Conservation (phyloP, 2,888 invertebrate genomes). For the Drosophila anomelani region DNA sequence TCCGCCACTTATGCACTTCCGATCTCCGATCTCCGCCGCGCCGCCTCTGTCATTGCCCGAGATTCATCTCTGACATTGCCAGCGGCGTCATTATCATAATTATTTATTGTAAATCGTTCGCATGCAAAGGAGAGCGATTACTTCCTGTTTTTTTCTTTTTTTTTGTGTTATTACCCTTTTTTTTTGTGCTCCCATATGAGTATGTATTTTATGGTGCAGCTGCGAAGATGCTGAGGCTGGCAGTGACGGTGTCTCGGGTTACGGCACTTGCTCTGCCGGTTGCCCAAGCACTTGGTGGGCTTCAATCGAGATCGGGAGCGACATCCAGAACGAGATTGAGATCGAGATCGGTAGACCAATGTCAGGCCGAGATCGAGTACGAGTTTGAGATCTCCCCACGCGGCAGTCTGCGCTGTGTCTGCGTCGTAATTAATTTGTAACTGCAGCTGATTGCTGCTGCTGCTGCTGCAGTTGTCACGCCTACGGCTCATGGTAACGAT, state of each 20-base stretch:
- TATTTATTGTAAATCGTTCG: constrained; percentile 68
- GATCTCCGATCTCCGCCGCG: constrained; percentile 1
- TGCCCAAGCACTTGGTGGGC: constrained; percentile 31
- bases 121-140: constrained; percentile 45
- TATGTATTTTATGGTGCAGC: constrained; percentile 26
- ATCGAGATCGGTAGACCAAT: constrained; percentile 24
- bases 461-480: constrained; percentile 51
- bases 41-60: constrained; percentile 49
- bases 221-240: constrained; percentile 15
- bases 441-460: constrained; percentile 35
- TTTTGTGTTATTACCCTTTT: constrained; percentile 4
- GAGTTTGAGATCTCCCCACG: constrained; percentile 32
- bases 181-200: neutral
- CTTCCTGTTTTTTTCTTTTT: constrained; percentile 35
- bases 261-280: constrained; percentile 37
- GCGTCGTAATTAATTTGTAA: constrained; percentile 70
- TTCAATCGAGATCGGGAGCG: constrained; percentile 16
- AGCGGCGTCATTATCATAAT: constrained; percentile 55
- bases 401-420: constrained; percentile 58
- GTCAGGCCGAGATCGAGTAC: constrained; percentile 25
- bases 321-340: constrained; percentile 14
- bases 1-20: constrained; percentile 6
- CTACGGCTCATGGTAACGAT: constrained; percentile 30
- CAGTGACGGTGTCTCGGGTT: constrained; percentile 21
- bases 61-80: constrained; percentile 31